phyloP scores from a whole-genome alignment of 2,113 vertebrate genomes.

The Salminus brasiliensis region DNA sequence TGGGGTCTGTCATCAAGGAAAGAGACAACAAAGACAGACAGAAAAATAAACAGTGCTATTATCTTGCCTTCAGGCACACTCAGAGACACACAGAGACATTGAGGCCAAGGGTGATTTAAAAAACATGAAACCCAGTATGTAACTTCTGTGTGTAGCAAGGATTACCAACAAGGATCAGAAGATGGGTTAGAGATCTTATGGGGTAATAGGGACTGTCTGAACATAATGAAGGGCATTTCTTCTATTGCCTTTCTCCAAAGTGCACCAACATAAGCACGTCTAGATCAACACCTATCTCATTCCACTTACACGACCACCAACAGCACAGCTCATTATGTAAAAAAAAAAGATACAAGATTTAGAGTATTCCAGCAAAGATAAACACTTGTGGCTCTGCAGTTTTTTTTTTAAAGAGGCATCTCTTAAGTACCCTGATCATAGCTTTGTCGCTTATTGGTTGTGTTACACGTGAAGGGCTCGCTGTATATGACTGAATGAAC shows the following conservation, averaged over 20 bases:
- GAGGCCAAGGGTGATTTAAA: neutral
- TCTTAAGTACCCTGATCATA: neutral
- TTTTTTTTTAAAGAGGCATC: neutral
- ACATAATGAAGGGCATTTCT: too few species aligned
- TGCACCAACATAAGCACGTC: too few species aligned
- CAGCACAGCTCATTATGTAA: neutral
- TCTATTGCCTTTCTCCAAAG: too few species aligned
- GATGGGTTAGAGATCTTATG: neutral
- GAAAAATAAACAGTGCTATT: neutral
- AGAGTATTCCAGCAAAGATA: neutral
- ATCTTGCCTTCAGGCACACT: neutral
- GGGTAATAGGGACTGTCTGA: neutral
- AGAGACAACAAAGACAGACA: neutral
- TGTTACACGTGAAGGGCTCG: neutral
- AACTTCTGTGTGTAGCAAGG: neutral
- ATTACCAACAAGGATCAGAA: neutral
- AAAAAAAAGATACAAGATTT: neutral
- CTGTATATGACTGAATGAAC: neutral
- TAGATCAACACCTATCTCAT: too few species aligned
- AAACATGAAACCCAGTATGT: neutral
- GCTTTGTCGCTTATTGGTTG: too few species aligned
- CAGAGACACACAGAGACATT: neutral
- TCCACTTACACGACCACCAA: neutral
- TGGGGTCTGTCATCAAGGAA: conserved; percentile 80
- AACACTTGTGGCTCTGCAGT: neutral